Evolutionary conservation across 2,888 invertebrate genomes (phyloP), one percentile per base, ranked within the genome.

Genomic region (Tinea semifulvella): DNA sequence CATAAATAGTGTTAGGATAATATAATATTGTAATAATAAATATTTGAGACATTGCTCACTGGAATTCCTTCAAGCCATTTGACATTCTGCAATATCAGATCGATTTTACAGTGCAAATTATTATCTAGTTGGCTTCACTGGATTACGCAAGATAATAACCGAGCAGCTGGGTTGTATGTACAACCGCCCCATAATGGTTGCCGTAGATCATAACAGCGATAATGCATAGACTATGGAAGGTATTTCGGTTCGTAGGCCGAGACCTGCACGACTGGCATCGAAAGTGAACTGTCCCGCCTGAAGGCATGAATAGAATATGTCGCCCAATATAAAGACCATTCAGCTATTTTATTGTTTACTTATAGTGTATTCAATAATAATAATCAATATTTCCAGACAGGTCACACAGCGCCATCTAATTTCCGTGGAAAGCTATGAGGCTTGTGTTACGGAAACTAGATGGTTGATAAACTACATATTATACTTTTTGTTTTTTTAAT

Each of bases 71-170:
- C n/a, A n/a, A n/a, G 11, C 6, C 26, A 3, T 26, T 31, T 13
- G 31, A 31, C 31, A 31, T 31, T 31, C 31, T 13, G 11, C 31
- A 31, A n/a, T 14, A 27, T 27, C 27, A 27, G 27, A 11, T 27
- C 13, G 31, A 13, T 31, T 31, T 31, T 31, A 31, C 6, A 63
- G 60, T 64, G 65, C 68, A 68, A 73, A 77, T 76, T 74, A 73
- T 66, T 65, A 66, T 70, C 63, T 64, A 68, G 68, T 69, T 61
- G 65, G 61, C 67, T 70, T 63, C 66, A 75, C 71, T 56, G 61
- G 54, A 63, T 79, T 76, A 75, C 76, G 74, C 75, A 79, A 77
- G 68, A 63, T 63, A 68, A 68, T 65, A 63, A 67, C 63, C 67
- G 64, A 72, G 68, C 67, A 68, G 68, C 68, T 68, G 66, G 63